Evolutionary conservation across 2,797 vertebrate species (phyloP).

Genomic region (Chaenodraco wilsoni): DNA sequence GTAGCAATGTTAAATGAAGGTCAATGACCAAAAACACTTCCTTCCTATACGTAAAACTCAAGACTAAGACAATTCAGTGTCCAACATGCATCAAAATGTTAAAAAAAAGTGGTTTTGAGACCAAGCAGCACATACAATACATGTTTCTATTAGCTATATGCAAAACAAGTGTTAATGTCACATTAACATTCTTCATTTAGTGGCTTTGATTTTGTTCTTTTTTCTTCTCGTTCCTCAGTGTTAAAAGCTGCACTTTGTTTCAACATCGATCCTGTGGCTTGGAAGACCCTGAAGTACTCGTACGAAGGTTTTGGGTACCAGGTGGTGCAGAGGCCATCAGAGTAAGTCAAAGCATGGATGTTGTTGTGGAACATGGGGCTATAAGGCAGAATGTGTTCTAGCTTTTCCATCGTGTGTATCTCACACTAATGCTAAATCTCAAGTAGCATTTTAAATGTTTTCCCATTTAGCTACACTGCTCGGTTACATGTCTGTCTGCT

Average conservation of each 20-base stretch:
- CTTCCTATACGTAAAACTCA: too few species aligned
- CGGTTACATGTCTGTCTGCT: not conserved
- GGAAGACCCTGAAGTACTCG: constrained; percentile 45
- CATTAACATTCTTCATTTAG: not conserved
- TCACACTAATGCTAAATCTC: not conserved
- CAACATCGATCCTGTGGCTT: constrained; percentile 77
- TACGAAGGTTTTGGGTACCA: constrained; percentile 78
- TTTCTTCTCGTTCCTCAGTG: constrained; percentile 44
- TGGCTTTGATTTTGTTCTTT: not conserved
- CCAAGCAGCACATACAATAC: too few species aligned
- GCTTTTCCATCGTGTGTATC: not conserved
- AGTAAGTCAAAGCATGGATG: constrained; percentile 59
- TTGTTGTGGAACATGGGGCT: not conserved
- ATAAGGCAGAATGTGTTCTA: not conserved
- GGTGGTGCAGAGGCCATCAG: constrained; percentile 70
- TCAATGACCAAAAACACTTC: too few species aligned
- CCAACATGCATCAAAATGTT: too few species aligned
- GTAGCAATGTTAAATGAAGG: too few species aligned
- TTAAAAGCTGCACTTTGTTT: constrained; percentile 60
- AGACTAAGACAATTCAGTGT: too few species aligned
- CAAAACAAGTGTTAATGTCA: not conserved
- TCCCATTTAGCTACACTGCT: not conserved
- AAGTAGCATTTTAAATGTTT: not conserved
- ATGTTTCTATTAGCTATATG: not conserved
- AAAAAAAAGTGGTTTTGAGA: too few species aligned